These are phyloP conservation scores for Phymastichus coffea DNA, from an alignment of 1,140 invertebrate genomes.

Conservation along the genomic window DNA sequence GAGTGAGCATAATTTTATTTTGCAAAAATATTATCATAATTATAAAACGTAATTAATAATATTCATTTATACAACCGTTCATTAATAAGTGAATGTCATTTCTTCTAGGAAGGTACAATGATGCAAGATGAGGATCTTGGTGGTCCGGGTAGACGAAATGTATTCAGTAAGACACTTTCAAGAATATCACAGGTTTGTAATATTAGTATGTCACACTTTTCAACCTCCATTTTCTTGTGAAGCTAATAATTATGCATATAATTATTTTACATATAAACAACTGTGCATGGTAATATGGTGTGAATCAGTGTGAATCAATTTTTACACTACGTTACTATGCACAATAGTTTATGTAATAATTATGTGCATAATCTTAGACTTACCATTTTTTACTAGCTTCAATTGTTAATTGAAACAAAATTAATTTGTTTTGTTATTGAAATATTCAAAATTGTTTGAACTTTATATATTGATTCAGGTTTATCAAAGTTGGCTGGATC, in stretches of 20 bases:
- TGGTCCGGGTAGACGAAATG: constrained; percentile 44
- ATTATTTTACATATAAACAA: no score
- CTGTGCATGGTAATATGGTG: not conserved
- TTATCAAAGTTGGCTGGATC: constrained; percentile 53
- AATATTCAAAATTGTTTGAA: not conserved
- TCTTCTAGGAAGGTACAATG: constrained; percentile 44
- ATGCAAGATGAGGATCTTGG: constrained; percentile 57
- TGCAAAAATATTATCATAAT: no score
- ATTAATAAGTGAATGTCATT: no score
- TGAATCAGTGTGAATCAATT: no score
- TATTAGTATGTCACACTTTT: constrained; percentile 25
- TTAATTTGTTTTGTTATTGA: constrained; percentile 3
- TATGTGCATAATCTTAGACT: not conserved
- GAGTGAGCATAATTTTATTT: no score
- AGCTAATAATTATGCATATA: no score
- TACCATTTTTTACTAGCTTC: not conserved
- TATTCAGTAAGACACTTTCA: constrained; percentile 44
- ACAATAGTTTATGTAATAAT: no score
- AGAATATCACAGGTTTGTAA: constrained; percentile 52
- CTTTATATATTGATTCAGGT: constrained; percentile 36
- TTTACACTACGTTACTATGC: no score
- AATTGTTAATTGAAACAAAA: not conserved
- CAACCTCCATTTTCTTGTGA: no score
- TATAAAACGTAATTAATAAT: no score
- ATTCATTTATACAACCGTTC: no score